Conservation (phyloP, 2,797 vertebrate species). For the Antrozous pallidus region DNA sequence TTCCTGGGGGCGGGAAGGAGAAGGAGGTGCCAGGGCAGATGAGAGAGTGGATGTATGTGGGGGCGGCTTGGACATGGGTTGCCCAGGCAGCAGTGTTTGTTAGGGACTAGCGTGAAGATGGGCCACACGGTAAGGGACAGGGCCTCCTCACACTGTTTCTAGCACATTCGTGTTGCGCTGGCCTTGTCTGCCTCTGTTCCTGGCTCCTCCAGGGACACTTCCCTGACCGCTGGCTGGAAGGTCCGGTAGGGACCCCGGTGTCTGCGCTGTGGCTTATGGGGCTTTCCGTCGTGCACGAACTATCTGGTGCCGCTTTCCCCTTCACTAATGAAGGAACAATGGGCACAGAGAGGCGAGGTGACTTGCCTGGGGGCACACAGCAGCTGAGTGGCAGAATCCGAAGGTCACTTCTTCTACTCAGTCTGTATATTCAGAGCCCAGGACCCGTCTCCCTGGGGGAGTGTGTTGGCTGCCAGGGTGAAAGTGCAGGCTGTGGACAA, state of each 20-base stretch:
- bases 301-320: fast-evolving
- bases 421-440: fast-evolving
- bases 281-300: fast-evolving
- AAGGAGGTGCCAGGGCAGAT: too few species aligned
- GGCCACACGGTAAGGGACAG: background rate
- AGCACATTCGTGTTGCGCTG: background rate
- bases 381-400: background rate
- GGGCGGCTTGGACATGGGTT: background rate
- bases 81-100: background rate
- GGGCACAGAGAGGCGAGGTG: background rate
- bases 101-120: too few species aligned
- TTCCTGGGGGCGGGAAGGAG: background rate
- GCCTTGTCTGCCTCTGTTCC: background rate
- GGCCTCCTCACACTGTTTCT: background rate
- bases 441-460: fast-evolving
- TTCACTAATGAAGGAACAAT: background rate
- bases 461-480: fast-evolving
- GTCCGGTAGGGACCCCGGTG: background rate
- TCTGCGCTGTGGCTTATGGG: fast-evolving
- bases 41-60: background rate
- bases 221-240: background rate
- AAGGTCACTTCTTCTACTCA: background rate
- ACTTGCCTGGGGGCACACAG: background rate
- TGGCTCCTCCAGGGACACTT: background rate
- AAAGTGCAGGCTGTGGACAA: too few species aligned